Evolutionary conservation across 2,113 vertebrate genomes (phyloP).

Genomic region (Nothoprocta perdicaria): DNA sequence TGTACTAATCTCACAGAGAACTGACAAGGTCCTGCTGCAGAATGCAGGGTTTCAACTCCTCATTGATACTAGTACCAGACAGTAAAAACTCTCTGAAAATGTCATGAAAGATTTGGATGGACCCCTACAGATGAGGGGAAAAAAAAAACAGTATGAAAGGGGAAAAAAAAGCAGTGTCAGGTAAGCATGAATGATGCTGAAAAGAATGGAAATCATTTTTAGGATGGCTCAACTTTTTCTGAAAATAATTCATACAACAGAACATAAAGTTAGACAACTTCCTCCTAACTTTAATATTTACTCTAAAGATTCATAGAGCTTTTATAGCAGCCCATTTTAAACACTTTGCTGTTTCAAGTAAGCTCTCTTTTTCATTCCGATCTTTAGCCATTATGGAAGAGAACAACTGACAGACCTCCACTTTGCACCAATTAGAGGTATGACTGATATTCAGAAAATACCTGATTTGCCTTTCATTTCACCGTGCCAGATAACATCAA

Average conservation of each 20-base stretch:
- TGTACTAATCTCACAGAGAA: not conserved
- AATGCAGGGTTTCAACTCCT: not conserved
- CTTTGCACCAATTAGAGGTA: not conserved
- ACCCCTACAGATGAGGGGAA: not conserved
- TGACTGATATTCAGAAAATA: not conserved
- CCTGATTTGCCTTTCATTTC: not conserved
- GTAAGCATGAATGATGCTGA: not conserved
- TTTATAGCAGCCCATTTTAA: not conserved
- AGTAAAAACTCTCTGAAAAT: not conserved
- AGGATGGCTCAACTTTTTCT: not conserved
- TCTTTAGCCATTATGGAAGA: not conserved
- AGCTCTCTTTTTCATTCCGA: not conserved
- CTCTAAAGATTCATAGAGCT: not conserved
- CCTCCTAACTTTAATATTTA: not conserved
- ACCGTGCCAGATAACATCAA: not conserved
- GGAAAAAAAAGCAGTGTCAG: not conserved
- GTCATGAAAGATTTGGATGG: not conserved
- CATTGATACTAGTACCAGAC: not conserved
- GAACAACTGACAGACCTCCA: not conserved
- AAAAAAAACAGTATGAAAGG: not conserved
- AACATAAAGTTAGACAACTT: not conserved
- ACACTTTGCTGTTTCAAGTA: not conserved
- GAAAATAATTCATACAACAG: not conserved
- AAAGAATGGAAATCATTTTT: not conserved
- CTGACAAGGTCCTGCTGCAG: not conserved